These are phyloP conservation scores for Oegoconia quadripuncta DNA, from an alignment of 2,888 invertebrate genomes.

Conservation along the genomic window DNA sequence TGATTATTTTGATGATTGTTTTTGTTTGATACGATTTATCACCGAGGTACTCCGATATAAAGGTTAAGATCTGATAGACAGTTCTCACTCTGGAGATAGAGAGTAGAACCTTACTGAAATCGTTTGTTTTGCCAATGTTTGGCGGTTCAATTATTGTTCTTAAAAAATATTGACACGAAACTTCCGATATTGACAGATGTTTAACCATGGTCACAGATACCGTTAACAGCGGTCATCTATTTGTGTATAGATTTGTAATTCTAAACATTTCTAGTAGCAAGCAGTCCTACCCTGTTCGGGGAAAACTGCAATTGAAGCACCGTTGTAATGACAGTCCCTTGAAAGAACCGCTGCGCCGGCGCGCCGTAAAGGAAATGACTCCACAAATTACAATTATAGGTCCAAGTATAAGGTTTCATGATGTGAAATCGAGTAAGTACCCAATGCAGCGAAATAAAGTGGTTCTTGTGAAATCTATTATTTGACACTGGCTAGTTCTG, in stretches of 20 bases:
- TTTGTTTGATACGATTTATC: too few species aligned
- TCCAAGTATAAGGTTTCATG: conserved; percentile 34
- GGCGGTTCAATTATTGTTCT: too few species aligned
- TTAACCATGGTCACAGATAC: too few species aligned
- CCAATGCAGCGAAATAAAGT: conserved; percentile 14
- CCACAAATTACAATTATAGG: conserved; percentile 61
- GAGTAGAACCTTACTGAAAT: too few species aligned
- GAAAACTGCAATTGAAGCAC: conserved; percentile 56
- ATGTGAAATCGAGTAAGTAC: conserved; percentile 28
- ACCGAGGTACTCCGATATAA: too few species aligned
- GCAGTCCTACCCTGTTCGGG: conserved; percentile 40
- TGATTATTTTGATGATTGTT: too few species aligned
- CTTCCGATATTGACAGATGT: too few species aligned
- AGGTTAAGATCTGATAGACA: too few species aligned
- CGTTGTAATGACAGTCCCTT: conserved; percentile 71
- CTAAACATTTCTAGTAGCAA: conserved; percentile 32
- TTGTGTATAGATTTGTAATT: conserved; percentile 25
- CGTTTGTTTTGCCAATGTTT: too few species aligned
- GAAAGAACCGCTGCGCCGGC: conserved; percentile 46
- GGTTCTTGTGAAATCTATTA: conserved; percentile 10
- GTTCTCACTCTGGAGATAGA: too few species aligned
- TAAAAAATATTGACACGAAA: too few species aligned
- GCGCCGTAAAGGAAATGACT: conserved; percentile 51
- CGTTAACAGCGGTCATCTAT: too few species aligned
- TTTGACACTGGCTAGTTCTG: background rate